Evolutionary conservation across 2,888 invertebrate genomes (phyloP).

Genomic region (Unio pictorum): DNA sequence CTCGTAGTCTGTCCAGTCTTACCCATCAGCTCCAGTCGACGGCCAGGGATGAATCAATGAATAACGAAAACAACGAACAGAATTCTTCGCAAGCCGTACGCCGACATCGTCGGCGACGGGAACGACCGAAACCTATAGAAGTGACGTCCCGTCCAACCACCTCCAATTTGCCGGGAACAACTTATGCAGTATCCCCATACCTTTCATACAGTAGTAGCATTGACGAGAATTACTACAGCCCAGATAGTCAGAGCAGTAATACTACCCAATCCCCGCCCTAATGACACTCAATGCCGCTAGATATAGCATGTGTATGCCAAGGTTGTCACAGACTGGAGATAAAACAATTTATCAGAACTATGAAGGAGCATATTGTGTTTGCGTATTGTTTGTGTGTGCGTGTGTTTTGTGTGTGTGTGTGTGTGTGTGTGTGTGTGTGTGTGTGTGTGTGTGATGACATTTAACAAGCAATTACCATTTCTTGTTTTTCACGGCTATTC

Average conservation of each 20-base stretch:
- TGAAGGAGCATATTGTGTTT: no score
- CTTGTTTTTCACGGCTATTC: no score
- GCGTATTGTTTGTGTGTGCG: no score
- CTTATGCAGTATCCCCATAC: slow-evolving; percentile 36
- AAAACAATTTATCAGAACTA: no score
- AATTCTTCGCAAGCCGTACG: slow-evolving; percentile 31
- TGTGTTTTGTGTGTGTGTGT: no score
- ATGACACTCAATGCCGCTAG: no score
- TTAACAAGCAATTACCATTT: no score
- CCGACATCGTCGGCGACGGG: slow-evolving; percentile 52
- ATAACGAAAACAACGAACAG: slow-evolving; percentile 17
- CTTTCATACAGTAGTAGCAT: slow-evolving; percentile 62
- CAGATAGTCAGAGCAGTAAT: slow-evolving; percentile 24
- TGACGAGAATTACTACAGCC: slow-evolving; percentile 55
- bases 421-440: no score
- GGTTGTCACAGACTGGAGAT: no score
- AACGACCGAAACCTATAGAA: slow-evolving; percentile 50
- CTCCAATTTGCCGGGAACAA: slow-evolving; percentile 31
- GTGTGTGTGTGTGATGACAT: no score
- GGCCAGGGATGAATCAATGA: slow-evolving; percentile 17
- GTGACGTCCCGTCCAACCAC: slow-evolving; percentile 56
- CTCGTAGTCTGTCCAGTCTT: slow-evolving; percentile 49
- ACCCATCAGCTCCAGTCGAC: slow-evolving; percentile 34
- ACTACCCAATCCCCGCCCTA: no score
- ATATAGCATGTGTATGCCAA: no score